Evolutionary conservation across 2,113 vertebrate genomes (phyloP), one percentile per base, ranked within the genome.

Genomic region (Piaya cayana): DNA sequence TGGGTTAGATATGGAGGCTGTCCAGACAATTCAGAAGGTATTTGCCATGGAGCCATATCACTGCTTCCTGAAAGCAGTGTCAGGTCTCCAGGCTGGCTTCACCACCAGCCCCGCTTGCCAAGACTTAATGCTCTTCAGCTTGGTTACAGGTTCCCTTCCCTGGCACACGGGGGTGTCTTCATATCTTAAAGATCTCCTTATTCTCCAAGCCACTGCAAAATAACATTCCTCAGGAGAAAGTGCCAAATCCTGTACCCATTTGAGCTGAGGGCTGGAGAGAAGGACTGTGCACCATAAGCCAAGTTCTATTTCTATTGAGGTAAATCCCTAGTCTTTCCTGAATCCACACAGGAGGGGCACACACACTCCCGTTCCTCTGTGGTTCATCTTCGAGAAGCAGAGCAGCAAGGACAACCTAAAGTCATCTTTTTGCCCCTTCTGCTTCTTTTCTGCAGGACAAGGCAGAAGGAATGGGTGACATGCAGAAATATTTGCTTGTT

Each of bases 1-100:
- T 11, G 2, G 1, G 17, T 76, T 21, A 52, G 39, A 50, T 32
- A 56, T 4, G 0, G 0, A 78, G 32, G 50, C 4, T 37, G 82
- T 47, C 39, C 23, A 34, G 34, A 30, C 32, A 23, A 58, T 30
- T 49, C 59, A 37, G 23, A 29, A 37, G 12, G 16, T 53, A 10
- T 29, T 69, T 63, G 20, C 47, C 78, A 43, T 14, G 22, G 82
- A 53, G 27, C 13, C 29, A 2, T 25, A 13, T 39, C 20, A 6
- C 4, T 77, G 20, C 21, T 67, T 72, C 34, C 30, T 29, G 27
- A 80, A 79, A 77, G 15, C 22, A 37, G 11, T 15, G 18, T 49
- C 49, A 37, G 25, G 36, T 74, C 22, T 22, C 22, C 64, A 72
- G 30, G 7, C 16, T 45, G 39, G 18, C 23, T 68, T 16, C 15